Evolutionary conservation across 2,888 invertebrate species (phyloP).

Genomic region (Drosophila nr. fundita): DNA sequence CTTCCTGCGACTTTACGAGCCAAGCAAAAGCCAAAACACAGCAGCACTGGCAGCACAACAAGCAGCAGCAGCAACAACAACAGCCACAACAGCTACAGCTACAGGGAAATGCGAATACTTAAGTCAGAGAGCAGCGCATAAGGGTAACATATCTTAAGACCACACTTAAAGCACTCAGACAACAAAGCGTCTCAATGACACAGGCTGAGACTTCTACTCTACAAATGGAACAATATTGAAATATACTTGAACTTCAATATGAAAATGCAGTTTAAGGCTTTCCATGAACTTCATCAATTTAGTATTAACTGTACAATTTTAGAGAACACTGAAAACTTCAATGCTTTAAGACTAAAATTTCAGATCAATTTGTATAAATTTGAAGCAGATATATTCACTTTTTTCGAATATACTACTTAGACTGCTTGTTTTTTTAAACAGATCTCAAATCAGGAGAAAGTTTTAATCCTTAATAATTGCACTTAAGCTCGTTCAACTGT

Average conservation of each 20-base stretch:
- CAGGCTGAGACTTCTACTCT: slow-evolving; percentile 9
- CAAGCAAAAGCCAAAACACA: slow-evolving; percentile 71
- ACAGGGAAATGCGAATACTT: slow-evolving; percentile 77
- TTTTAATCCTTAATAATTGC: not conserved
- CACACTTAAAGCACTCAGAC: slow-evolving; percentile 68
- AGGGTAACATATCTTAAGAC: slow-evolving; percentile 72
- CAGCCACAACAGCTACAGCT: slow-evolving; percentile 38
- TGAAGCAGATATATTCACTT: not conserved
- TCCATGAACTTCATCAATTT: not conserved
- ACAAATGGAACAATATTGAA: not conserved
- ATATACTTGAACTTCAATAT: not conserved
- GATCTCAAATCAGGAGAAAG: not conserved
- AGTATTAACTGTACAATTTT: not conserved
- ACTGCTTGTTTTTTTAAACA: not conserved
- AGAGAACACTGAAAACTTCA: not conserved
- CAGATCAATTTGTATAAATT: not conserved
- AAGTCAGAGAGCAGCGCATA: slow-evolving; percentile 62
- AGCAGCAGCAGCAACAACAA: slow-evolving; percentile 16
- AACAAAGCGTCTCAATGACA: slow-evolving; percentile 44
- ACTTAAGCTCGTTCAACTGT: not conserved
- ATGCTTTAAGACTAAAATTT: not conserved
- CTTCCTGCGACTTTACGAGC: slow-evolving; percentile 81
- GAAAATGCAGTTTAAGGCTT: slow-evolving; percentile 1
- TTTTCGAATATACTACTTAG: not conserved
- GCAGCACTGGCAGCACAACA: slow-evolving; percentile 27